A percentile compares a stretch with the other conserved stretches of the same genome.
Conservation (phyloP, 2,888 invertebrate species). For the Campoplex nolae region DNA sequence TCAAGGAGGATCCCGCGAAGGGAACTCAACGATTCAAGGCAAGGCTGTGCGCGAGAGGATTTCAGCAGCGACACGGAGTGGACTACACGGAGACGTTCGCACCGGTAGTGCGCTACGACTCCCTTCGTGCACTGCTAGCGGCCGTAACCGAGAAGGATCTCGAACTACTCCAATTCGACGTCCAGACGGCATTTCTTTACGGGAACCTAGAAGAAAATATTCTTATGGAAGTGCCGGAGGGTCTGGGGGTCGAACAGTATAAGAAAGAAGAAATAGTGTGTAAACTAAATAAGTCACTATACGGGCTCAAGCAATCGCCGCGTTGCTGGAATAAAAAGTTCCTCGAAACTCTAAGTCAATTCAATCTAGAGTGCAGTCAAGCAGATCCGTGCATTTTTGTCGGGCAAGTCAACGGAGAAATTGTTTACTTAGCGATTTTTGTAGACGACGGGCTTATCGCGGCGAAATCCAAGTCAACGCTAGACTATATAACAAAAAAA, state of each 20-base stretch:
- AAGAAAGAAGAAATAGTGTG: conserved; percentile 1
- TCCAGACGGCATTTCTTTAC: too few species aligned
- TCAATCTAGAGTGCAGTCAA: not conserved
- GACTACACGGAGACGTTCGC: conserved; percentile 53
- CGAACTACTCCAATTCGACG: not conserved
- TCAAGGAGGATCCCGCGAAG: not conserved
- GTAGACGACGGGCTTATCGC: conserved; percentile 51
- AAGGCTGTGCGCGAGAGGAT: conserved; percentile 51
- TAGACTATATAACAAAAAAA: not conserved
- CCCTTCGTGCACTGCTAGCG: conserved; percentile 5
- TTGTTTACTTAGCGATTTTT: conserved; percentile 46
- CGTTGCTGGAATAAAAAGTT: conserved; percentile 35
- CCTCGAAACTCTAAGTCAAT: not conserved
- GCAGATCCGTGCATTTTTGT: conserved; percentile 40
- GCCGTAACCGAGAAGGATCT: conserved; percentile 7
- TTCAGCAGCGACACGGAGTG: conserved; percentile 29
- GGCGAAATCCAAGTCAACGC: not conserved
- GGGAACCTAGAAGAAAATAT: not conserved
- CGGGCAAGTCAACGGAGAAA: not conserved
- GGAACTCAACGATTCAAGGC: conserved; percentile 35
- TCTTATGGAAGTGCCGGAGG: conserved; percentile 44
- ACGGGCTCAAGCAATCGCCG: conserved; percentile 43
- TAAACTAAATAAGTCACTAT: conserved; percentile 18
- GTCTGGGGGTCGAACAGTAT: not conserved
- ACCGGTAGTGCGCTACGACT: conserved; percentile 45